A percentile compares a stretch with the other conserved stretches of the same genome.
phyloP scores from a whole-genome alignment of 2,113 vertebrate species.

The Phaetusa simplex region DNA sequence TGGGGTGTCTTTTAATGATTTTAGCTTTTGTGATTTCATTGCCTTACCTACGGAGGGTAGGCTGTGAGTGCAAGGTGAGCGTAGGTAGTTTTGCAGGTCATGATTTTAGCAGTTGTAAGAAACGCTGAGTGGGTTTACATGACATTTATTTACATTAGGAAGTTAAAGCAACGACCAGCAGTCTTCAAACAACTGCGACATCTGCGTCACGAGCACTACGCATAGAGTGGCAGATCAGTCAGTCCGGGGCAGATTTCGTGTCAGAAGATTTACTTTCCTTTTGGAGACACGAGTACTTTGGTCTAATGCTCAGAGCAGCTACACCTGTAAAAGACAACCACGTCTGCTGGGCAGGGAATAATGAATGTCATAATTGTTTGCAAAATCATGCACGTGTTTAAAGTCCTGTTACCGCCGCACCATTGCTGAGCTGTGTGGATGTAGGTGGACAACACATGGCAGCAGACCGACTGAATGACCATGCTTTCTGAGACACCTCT shows the following conservation, averaged over 20 bases:
- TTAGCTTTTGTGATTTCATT: not conserved
- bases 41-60: not conserved
- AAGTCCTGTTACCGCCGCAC: not conserved
- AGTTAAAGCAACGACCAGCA: not conserved
- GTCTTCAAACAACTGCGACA: not conserved
- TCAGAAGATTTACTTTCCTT: not conserved
- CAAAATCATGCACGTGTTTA: not conserved
- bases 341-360: not conserved
- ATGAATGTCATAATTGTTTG: not conserved
- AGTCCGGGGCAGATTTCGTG: not conserved
- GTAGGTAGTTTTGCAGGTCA: not conserved
- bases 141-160: not conserved
- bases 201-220: not conserved
- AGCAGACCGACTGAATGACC: not conserved
- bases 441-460: not conserved
- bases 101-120: not conserved
- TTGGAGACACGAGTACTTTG: not conserved
- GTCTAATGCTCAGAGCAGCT: not conserved
- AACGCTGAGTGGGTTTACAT: not conserved
- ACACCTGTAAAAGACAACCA: not conserved
- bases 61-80: not conserved
- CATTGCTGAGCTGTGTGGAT: not conserved
- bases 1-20: not conserved
- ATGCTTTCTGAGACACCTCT: not conserved
- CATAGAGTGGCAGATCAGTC: not conserved